Conservation (phyloP, 2,797 vertebrate genomes). For the Cebuella pygmaea region DNA sequence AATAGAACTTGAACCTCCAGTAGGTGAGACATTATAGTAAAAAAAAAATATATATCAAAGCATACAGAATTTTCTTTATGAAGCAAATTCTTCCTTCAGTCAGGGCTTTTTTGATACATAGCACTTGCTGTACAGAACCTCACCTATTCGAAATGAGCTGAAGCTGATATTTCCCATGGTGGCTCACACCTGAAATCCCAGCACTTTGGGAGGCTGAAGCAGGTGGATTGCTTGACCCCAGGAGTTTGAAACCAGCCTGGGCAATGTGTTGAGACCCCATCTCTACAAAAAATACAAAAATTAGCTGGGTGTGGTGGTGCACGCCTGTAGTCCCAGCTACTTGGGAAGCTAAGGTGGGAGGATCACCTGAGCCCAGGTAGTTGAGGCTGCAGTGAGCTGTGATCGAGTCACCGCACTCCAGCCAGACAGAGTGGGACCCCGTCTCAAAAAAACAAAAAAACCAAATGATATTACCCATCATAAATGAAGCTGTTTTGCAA, state of each 20-base stretch:
- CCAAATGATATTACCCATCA: not conserved
- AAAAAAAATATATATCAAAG: not conserved
- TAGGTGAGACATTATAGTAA: not conserved
- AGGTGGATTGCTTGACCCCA: not conserved
- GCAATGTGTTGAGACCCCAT: not conserved
- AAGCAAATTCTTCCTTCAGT: not conserved
- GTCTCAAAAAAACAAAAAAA: not conserved
- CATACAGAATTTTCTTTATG: not conserved
- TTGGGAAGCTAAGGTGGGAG: not conserved
- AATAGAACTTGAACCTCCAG: conserved; percentile 63
- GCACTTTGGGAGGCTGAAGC: not conserved
- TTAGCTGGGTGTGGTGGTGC: not conserved
- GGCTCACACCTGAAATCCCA: not conserved
- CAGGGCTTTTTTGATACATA: not conserved
- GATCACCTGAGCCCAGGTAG: not conserved
- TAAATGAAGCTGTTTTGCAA: not conserved
- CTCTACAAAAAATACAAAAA: not conserved
- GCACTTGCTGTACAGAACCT: not conserved
- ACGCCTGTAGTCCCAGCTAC: not conserved
- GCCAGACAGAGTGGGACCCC: not conserved
- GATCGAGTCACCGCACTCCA: not conserved
- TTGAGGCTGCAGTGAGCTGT: not conserved
- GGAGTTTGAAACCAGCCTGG: not conserved
- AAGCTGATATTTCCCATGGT: not conserved
- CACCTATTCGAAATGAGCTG: not conserved